Evolutionary conservation across 1,140 invertebrate species (phyloP).

Genomic region (Mesaphorura yosii): DNA sequence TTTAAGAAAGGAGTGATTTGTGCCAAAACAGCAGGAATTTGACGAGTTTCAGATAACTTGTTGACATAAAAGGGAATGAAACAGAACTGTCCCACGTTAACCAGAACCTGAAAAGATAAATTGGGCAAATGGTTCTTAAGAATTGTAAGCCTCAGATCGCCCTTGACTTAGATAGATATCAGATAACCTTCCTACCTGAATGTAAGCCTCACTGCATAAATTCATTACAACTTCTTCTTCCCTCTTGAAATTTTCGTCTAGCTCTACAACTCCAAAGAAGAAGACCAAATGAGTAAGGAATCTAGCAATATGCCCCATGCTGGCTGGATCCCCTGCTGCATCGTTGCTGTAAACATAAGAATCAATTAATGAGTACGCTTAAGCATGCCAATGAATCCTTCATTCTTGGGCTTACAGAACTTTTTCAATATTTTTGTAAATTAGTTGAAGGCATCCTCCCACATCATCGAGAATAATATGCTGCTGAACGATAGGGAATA

Average conservation of each 20-base stretch:
- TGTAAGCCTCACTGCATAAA: constrained; percentile 12
- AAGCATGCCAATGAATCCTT: no score
- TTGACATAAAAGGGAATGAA: constrained; percentile 28
- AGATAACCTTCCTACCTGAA: constrained; percentile 10
- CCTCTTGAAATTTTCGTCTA: no score
- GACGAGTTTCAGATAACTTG: constrained; percentile 11
- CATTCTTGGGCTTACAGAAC: background rate
- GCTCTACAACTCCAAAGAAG: constrained; percentile 10
- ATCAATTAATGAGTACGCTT: no score
- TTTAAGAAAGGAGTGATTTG: constrained; percentile 6
- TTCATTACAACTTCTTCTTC: constrained; percentile 16
- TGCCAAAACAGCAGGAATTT: constrained; percentile 17
- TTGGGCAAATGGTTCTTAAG: background rate
- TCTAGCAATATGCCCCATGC: constrained; percentile 11
- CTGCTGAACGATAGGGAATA: constrained; percentile 22
- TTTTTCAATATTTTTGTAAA: constrained; percentile 1
- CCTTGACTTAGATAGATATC: no score
- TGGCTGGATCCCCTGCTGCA: constrained; percentile 2
- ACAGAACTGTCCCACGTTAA: constrained; percentile 8
- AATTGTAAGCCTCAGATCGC: background rate
- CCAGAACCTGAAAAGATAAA: constrained; percentile 15
- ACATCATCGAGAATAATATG: constrained; percentile 21
- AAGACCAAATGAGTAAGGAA: constrained; percentile 24
- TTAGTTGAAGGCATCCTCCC: constrained; percentile 5
- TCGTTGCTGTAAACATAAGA: background rate